Base-by-base conservation (phyloP, 2,797 vertebrate species). In the Yasuhikotakia modesta region DNA sequence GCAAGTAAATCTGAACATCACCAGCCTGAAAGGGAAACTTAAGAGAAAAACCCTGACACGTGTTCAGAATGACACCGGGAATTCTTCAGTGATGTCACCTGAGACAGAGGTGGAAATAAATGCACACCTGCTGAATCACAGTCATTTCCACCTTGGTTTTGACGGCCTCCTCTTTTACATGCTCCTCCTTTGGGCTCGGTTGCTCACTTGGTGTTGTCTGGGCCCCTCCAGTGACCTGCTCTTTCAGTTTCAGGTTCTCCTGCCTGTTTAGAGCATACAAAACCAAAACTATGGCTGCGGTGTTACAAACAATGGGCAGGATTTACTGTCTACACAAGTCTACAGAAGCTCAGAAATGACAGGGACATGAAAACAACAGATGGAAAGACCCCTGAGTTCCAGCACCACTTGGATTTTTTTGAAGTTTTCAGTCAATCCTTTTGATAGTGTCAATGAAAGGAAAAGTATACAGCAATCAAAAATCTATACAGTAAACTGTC, bases 181-280 rank as follows among this genome's bases (percentile, higher is more conserved):
- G 50, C 73, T 92, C 92, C 30, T 95, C 93, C 48, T 89, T 91
- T 93, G 67, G 89, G 80, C 60, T 92, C 89, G 83, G 85, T 53
- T 79, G 90, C 75, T 22, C 83, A 57, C 79, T 89, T 22, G 0
- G 80, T 80, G 69, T 90, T 89, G 83, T 88, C 90, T 79, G 85
- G 22, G 84, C 85, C 11, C 85, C 82, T 86, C 89, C 90, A 0
- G 92, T 95, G 80, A 99, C 91, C 86, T 97, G 89, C 84, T 95
- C 96, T 87, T 94, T 97, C 52, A 99, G 94, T 86, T 98, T 97
- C 87, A 92, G 91, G 83, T 99, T 99, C 89, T 99, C 97, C n/a
- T 93, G 95, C 75, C 97, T 99, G 85, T 0, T 57, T 2, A 13
- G 10, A 71, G 17, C 1, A 30, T 13, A 77, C 13, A 75, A 61